Percentiles rank a stretch among this genome's conserved stretches.
phyloP scores from a whole-genome alignment of 2,113 vertebrate species.

The Larimichthys polyactis region DNA sequence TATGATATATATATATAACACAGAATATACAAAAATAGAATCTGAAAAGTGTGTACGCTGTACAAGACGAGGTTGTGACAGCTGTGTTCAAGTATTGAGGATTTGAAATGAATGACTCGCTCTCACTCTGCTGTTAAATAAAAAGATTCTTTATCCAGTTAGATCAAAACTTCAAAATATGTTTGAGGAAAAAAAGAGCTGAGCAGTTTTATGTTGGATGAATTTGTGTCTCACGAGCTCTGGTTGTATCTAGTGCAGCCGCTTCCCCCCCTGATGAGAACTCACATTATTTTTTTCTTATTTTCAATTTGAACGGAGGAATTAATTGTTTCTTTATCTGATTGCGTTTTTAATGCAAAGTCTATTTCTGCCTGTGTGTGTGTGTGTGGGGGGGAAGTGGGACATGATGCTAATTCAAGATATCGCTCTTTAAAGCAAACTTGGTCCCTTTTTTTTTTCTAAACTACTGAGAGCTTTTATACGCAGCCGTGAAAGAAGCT shows the following conservation, averaged over 20 bases:
- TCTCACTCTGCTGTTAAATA: not conserved
- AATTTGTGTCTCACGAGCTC: conserved; percentile 22
- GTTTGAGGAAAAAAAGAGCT: not conserved
- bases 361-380: conserved; percentile 50
- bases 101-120: not conserved
- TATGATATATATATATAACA: no score
- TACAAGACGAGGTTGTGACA: no score
- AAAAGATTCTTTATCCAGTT: not conserved
- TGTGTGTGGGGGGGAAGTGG: conserved; percentile 46
- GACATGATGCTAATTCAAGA: conserved; percentile 59
- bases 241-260: not conserved
- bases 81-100: no score
- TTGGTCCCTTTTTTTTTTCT: conserved; percentile 4
- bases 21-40: no score
- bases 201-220: conserved; percentile 10
- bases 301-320: conserved; percentile 48
- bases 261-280: conserved; percentile 21
- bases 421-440: conserved; percentile 42
- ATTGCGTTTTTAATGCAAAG: conserved; percentile 44
- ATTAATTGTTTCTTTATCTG: conserved; percentile 67
- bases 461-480: conserved; percentile 5
- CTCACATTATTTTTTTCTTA: conserved; percentile 34
- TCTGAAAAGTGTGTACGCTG: no score
- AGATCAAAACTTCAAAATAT: conserved; percentile 14
- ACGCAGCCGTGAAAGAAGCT: conserved; percentile 22